Conservation (phyloP, 1,140 invertebrate genomes). For the Drosophila parabipectinata region DNA sequence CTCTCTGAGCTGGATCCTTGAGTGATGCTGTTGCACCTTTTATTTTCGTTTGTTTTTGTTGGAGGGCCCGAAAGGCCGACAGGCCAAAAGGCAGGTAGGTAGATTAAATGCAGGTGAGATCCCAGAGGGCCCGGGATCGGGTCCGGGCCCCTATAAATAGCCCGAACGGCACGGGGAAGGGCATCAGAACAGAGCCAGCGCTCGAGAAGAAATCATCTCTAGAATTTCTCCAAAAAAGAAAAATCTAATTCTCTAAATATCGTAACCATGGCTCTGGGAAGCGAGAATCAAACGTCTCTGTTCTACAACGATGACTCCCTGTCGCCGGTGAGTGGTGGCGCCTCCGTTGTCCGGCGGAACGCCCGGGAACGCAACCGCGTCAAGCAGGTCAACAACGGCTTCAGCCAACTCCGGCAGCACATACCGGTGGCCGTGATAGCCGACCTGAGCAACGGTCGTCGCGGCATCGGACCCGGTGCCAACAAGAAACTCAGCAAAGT, state of each 20-base stretch:
- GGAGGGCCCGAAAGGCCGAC: background rate
- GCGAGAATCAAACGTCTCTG: slow-evolving; percentile 34
- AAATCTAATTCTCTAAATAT: background rate
- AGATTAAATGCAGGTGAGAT: slow-evolving; percentile 48
- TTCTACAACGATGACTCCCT: slow-evolving; percentile 32
- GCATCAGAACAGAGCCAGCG: slow-evolving; percentile 76
- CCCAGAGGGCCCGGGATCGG: slow-evolving; percentile 16
- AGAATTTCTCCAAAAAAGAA: slow-evolving; percentile 2
- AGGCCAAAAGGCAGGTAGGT: slow-evolving; percentile 33
- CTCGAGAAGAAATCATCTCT: slow-evolving; percentile 41
- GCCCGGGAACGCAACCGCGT: slow-evolving; percentile 97
- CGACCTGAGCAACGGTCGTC: slow-evolving; percentile 88
- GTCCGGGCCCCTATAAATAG: slow-evolving; percentile 70
- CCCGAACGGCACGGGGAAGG: slow-evolving; percentile 73
- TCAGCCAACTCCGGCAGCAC: slow-evolving; percentile 93
- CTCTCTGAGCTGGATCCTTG: slow-evolving; percentile 33
- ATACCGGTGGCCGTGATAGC: slow-evolving; percentile 91
- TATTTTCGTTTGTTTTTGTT: background rate
- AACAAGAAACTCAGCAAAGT: slow-evolving; percentile 97
- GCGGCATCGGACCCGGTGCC: slow-evolving; percentile 85
- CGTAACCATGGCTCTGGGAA: slow-evolving; percentile 40
- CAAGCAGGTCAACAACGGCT: slow-evolving; percentile 97
- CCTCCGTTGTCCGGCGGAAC: slow-evolving; percentile 94
- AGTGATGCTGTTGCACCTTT: slow-evolving; percentile 20
- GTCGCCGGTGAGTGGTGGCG: slow-evolving; percentile 36